A percentile compares a stretch with the other conserved stretches of the same genome.
These are phyloP conservation scores for Myotis myotis DNA, from an alignment of 2,797 vertebrate genomes.

Conservation along the genomic window DNA sequence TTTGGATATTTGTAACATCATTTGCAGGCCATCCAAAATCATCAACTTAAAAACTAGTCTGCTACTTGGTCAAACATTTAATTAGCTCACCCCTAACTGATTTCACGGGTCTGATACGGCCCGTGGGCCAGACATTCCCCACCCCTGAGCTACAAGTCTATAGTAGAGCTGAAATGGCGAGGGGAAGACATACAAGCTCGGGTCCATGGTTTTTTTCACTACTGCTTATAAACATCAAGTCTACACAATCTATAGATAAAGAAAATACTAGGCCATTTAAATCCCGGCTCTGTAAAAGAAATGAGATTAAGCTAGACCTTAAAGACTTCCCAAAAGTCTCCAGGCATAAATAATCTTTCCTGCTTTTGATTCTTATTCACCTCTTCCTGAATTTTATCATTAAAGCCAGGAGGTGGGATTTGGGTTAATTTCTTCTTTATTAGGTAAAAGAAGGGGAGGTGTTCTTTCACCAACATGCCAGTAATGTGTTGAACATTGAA, in stretches of 20 bases:
- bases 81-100: too few species aligned
- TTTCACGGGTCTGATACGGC: too few species aligned
- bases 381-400: neutral
- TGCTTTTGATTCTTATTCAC: neutral
- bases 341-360: neutral
- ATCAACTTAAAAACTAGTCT: too few species aligned
- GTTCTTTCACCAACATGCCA: neutral
- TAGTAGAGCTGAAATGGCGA: neutral
- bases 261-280: neutral
- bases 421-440: constrained; percentile 12
- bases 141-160: neutral
- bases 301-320: neutral
- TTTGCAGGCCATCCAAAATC: too few species aligned
- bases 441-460: neutral
- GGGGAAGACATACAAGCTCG: neutral
- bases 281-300: neutral
- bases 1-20: too few species aligned
- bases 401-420: neutral
- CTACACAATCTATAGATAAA: neutral
- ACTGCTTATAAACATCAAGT: neutral
- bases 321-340: neutral
- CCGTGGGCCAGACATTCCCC: too few species aligned
- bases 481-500: neutral
- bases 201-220: neutral
- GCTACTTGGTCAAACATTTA: too few species aligned